phyloP scores from a whole-genome alignment of 2,888 invertebrate genomes.

The Clusia tigrina region DNA sequence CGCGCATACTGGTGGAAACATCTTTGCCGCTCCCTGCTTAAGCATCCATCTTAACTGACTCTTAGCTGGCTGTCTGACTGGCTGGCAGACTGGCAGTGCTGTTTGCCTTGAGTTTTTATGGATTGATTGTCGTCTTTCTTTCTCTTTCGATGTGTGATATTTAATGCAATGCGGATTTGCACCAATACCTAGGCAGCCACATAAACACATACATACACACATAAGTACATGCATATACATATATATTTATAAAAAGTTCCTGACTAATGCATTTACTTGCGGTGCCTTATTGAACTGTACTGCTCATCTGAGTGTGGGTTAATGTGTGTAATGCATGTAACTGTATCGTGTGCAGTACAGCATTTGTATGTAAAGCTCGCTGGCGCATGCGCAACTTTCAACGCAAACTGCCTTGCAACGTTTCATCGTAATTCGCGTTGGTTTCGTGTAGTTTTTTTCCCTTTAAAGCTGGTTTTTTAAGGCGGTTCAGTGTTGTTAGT shows the following conservation, averaged over 20 bases:
- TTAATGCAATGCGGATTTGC: slow-evolving; percentile 53
- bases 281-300: slow-evolving; percentile 23
- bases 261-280: too few species aligned
- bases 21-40: not conserved
- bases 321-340: not conserved
- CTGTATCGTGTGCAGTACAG: not conserved
- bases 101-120: slow-evolving; percentile 48
- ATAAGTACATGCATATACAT: slow-evolving; percentile 1
- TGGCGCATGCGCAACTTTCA: slow-evolving; percentile 21
- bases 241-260: too few species aligned
- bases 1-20: not conserved
- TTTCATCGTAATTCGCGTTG: not conserved
- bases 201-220: not conserved
- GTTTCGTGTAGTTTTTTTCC: not conserved
- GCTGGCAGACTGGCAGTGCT: too few species aligned
- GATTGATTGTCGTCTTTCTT: not conserved
- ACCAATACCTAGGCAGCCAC: slow-evolving; percentile 12
- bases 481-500: too few species aligned
- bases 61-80: too few species aligned
- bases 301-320: slow-evolving; percentile 8
- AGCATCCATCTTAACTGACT: not conserved
- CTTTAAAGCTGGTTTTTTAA: not conserved
- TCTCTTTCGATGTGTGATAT: slow-evolving; percentile 3
- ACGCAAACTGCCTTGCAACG: not conserved
- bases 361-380: not conserved